These are phyloP conservation scores for Perca fluviatilis DNA, from an alignment of 2,113 vertebrate genomes.

Conservation along the genomic window DNA sequence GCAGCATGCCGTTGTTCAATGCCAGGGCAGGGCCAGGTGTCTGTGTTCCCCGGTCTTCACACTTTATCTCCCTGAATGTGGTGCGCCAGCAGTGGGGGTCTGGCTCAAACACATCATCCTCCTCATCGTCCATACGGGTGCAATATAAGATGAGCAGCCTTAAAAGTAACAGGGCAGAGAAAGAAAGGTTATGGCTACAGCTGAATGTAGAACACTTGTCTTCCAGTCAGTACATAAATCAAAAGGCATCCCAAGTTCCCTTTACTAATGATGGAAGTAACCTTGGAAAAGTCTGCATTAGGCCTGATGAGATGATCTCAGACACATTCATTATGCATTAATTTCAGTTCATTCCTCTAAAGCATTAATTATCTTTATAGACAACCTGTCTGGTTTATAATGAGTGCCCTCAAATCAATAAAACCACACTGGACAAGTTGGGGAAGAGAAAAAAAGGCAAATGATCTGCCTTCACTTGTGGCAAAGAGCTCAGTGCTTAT, in stretches of 20 bases:
- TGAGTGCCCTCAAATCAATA: slow-evolving; percentile 67
- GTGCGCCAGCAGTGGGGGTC: slow-evolving; percentile 74
- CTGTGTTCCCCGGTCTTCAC: slow-evolving; percentile 81
- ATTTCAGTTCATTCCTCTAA: slow-evolving; percentile 18
- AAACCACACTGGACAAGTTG: slow-evolving; percentile 65
- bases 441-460: slow-evolving; percentile 33
- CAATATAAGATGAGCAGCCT: slow-evolving; percentile 70
- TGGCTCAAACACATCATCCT: slow-evolving; percentile 85
- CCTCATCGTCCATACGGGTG: slow-evolving; percentile 86
- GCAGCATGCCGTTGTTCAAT: slow-evolving; percentile 82
- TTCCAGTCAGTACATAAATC: slow-evolving; percentile 8
- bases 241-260: not conserved
- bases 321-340: slow-evolving; percentile 47
- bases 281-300: slow-evolving; percentile 39
- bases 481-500: slow-evolving; percentile 60
- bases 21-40: slow-evolving; percentile 78
- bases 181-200: not conserved
- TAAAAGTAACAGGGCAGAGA: not conserved
- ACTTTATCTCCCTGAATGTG: slow-evolving; percentile 83
- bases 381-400: slow-evolving; percentile 69
- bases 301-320: slow-evolving; percentile 65
- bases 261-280: slow-evolving; percentile 27
- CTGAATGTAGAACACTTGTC: not conserved
- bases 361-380: slow-evolving; percentile 60
- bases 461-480: slow-evolving; percentile 54